phyloP scores from a whole-genome alignment of 2,888 invertebrate species.

The Leucozona laternaria region DNA sequence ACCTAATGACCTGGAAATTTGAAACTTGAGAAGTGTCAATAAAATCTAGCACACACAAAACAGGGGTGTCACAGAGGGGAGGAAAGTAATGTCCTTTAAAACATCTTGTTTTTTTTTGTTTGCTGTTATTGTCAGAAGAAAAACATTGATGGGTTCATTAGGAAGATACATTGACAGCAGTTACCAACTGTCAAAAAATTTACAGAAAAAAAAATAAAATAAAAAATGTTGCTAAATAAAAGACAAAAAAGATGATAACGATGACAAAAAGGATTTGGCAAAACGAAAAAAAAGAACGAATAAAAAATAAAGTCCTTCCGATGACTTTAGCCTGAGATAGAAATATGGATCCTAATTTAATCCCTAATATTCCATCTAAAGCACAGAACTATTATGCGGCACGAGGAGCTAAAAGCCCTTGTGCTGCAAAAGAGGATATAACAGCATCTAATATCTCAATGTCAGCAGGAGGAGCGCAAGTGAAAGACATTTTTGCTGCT shows the following conservation, averaged over 20 bases:
- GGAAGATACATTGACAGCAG: slow-evolving; percentile 49
- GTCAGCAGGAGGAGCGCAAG: slow-evolving; percentile 49
- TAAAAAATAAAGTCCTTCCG: slow-evolving; percentile 35
- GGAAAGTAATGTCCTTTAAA: slow-evolving; percentile 8
- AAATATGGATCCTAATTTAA: slow-evolving; percentile 74
- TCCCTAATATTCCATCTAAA: slow-evolving; percentile 66
- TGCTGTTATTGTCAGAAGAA: neutral
- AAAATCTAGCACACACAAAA: slow-evolving; percentile 35
- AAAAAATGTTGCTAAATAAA: slow-evolving; percentile 46
- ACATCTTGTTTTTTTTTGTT: slow-evolving; percentile 60
- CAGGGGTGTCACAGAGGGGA: slow-evolving; percentile 24
- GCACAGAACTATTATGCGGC: slow-evolving; percentile 41
- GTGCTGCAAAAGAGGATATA: slow-evolving; percentile 53
- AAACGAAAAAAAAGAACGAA: slow-evolving; percentile 17
- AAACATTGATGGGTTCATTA: slow-evolving; percentile 72
- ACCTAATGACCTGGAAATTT: slow-evolving; percentile 70
- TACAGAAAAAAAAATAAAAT: slow-evolving; percentile 26
- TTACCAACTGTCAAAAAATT: slow-evolving; percentile 31
- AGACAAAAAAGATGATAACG: slow-evolving; percentile 24
- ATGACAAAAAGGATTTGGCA: slow-evolving; percentile 59
- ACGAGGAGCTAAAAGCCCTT: slow-evolving; percentile 21
- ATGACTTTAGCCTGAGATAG: slow-evolving; percentile 64
- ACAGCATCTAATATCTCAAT: slow-evolving; percentile 70
- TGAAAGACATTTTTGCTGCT: slow-evolving; percentile 54
- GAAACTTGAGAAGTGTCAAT: slow-evolving; percentile 33